A percentile compares a stretch with the other conserved stretches of the same genome.
Conservation (phyloP, 2,888 invertebrate genomes). For the Platerodrilus igneus region DNA sequence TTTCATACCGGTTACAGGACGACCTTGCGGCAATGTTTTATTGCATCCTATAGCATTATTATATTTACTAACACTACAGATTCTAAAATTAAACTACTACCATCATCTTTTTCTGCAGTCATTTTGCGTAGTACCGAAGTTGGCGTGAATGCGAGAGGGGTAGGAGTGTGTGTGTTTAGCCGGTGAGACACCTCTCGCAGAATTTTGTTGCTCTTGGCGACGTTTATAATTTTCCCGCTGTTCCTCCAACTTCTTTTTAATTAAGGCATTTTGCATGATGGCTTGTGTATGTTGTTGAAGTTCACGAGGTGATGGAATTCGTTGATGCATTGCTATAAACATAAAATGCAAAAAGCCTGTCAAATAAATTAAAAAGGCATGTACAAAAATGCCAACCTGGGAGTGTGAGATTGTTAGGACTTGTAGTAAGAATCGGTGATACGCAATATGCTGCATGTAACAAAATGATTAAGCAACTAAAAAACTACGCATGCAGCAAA, state of each 20-base stretch:
- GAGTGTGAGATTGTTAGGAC: slow-evolving; percentile 62
- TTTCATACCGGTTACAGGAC: slow-evolving; percentile 45
- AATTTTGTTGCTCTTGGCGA: slow-evolving; percentile 58
- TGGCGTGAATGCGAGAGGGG: slow-evolving; percentile 84
- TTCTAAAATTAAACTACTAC: slow-evolving; percentile 37
- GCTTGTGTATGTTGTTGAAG: slow-evolving; percentile 79
- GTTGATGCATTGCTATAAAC: slow-evolving; percentile 58
- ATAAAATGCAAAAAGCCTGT: background rate
- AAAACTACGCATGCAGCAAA: slow-evolving; percentile 2
- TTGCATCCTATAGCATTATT: slow-evolving; percentile 38
- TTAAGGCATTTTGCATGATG: slow-evolving; percentile 80
- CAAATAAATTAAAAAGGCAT: slow-evolving; percentile 9
- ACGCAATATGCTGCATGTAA: slow-evolving; percentile 70
- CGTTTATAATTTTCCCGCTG: slow-evolving; percentile 80
- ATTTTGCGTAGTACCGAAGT: slow-evolving; percentile 91
- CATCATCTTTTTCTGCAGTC: slow-evolving; percentile 83
- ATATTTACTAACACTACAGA: background rate
- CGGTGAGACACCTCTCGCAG: slow-evolving; percentile 41
- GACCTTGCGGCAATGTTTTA: slow-evolving; percentile 40
- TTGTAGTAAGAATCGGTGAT: slow-evolving; percentile 63
- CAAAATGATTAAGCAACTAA: slow-evolving; percentile 14
- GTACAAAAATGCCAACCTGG: slow-evolving; percentile 49
- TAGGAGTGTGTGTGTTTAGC: slow-evolving; percentile 56
- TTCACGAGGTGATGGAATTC: slow-evolving; percentile 80
- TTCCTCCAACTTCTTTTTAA: slow-evolving; percentile 85